Base-by-base conservation (phyloP, 2,113 vertebrate species). In the Marmota flaviventris region DNA sequence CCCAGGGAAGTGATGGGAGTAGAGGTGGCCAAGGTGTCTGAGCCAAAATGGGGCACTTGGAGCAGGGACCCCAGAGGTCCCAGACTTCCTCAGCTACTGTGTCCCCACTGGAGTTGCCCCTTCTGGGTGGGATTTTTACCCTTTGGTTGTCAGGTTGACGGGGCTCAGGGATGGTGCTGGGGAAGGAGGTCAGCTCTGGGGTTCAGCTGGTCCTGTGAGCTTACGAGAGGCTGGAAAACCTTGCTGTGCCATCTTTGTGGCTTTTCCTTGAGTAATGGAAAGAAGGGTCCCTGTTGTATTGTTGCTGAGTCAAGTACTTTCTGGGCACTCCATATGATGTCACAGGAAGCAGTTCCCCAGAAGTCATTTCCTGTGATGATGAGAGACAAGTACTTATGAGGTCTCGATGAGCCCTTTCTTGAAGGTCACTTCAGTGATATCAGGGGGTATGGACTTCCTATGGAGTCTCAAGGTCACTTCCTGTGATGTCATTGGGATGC, bases 331-430 rank as follows among this genome's bases (percentile, higher is more conserved):
- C 93, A 84, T 79, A n/a, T 73, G 86, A 77, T 67, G 75, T 89
- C 92, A 92, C 51, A 63, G 86, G 98, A 91, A 94, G 76, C 48
- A 81, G 39, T 73, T 96, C 67, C 89, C 87, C 72, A 69, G 84
- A 91, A 61, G 91, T 69, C 20, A 75, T 85, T 94, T 96, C 51
- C 87, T 73, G 87, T 84, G 51, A 58, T 72, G 51, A 27, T 22
- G 58, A 85, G 78, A 93, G 70, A 89, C 63, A 87, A 85, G 67
- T 85, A 93, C 85, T 73, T 63, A 0, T 67, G 89, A 85, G 42
- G 83, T 94, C 85, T 78, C 93, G 22, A 7, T 79, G 65, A 63
- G 8, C 16, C 61, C 78, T 95, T 89, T 82, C 77, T 85, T 32
- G 67, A 82, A 93, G 82, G 37, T 77, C 76, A 48, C n/a, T 77